phyloP scores from a whole-genome alignment of 2,113 vertebrate species.

The Aptenodytes patagonicus region DNA sequence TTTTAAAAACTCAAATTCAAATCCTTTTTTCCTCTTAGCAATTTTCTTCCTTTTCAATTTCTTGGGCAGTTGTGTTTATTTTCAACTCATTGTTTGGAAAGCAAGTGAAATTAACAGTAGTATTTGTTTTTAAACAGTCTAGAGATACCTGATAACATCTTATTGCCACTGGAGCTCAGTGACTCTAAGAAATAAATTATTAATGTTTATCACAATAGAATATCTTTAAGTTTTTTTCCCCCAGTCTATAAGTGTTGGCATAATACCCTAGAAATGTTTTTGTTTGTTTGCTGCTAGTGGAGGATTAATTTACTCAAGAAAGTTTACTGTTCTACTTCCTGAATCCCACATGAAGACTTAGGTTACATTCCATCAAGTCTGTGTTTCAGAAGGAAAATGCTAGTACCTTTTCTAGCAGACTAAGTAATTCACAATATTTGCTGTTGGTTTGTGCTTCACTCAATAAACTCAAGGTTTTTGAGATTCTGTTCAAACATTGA shows the following conservation, averaged over 20 bases:
- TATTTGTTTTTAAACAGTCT: not conserved
- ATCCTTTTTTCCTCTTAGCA: not conserved
- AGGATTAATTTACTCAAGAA: not conserved
- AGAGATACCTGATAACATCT: not conserved
- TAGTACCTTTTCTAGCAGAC: not conserved
- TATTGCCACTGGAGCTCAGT: not conserved
- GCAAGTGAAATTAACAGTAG: not conserved
- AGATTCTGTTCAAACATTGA: not conserved
- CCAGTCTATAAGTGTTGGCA: not conserved
- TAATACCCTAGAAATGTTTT: not conserved
- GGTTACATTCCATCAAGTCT: not conserved
- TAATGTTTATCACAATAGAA: not conserved
- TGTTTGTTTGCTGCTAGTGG: not conserved
- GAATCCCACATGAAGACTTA: not conserved
- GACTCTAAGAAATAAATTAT: not conserved
- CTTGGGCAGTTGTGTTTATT: not conserved
- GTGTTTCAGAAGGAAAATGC: not conserved
- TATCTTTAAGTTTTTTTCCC: rapidly evolving
- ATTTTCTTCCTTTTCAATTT: not conserved
- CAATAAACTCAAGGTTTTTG: not conserved
- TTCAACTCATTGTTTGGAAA: not conserved
- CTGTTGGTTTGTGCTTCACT: not conserved
- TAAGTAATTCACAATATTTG: not conserved
- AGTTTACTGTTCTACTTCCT: not conserved
- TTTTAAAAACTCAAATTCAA: not conserved